Conservation (phyloP, 2,797 vertebrate species). For the Buceros bicornis region DNA sequence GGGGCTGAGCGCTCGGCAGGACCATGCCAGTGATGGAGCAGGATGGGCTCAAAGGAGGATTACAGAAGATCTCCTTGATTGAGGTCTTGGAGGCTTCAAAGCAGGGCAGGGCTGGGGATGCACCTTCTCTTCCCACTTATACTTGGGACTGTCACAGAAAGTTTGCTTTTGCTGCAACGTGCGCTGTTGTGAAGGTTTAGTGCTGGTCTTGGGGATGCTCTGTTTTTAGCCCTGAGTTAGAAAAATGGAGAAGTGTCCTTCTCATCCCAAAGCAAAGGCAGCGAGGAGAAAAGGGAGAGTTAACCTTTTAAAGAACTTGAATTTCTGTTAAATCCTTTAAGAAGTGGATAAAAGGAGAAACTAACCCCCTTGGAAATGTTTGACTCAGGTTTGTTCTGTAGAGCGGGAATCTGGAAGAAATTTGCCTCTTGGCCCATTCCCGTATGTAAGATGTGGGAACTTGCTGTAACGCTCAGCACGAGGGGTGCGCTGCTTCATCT, state of each 20-base stretch:
- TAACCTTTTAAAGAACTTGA: not conserved
- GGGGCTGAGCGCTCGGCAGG: rapidly evolving
- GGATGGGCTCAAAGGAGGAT: not conserved
- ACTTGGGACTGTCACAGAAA: rapidly evolving
- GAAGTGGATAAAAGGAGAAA: not conserved
- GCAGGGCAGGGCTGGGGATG: not conserved
- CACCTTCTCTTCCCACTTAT: too few species aligned
- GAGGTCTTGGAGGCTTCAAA: not conserved
- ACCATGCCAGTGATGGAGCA: rapidly evolving
- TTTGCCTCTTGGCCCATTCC: not conserved
- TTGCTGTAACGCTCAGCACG: rapidly evolving
- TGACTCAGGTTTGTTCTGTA: rapidly evolving
- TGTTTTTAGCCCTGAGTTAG: not conserved
- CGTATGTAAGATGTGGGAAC: not conserved
- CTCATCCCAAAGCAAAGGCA: not conserved
- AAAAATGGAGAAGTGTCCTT: not conserved
- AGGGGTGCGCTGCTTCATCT: not conserved
- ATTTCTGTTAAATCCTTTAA: not conserved
- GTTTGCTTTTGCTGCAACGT: rapidly evolving
- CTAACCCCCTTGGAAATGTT: not conserved
- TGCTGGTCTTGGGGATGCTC: not conserved
- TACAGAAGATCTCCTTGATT: not conserved
- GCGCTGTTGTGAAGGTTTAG: not conserved
- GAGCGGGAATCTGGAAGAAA: not conserved
- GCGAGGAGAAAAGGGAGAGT: not conserved